Evolutionary conservation across 2,888 invertebrate species (phyloP), one percentile per base, ranked within the genome.

Genomic region (Pseudoips prasinana): DNA sequence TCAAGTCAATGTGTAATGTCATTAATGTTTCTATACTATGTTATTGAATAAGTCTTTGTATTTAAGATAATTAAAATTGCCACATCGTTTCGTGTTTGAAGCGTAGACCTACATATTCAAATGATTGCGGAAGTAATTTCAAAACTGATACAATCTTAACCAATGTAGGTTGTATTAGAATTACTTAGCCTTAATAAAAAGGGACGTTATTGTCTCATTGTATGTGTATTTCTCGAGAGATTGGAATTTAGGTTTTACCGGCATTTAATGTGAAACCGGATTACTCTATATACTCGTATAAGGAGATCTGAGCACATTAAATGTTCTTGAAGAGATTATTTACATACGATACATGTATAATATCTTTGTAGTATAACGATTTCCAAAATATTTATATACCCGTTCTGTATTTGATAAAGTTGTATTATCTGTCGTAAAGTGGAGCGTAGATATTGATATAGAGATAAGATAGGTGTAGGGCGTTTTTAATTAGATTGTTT

Each of bases 391-490:
- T 42, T 46, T 42, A 33, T 28, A 36, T 39, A 41, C 36, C 33
- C 38, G 27, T 46, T 49, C 35, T 39, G 43, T 58, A 46, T 44
- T 42, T 59, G 68, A 70, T 71, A 71, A 64, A 63, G 48, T 55
- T 57, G 10, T 20, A 34, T 47, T 78, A 82, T 81, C 81, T 71
- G 36, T 48, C 53, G 52, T 52, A 62, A 75, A 75, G 63, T 77
- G 52, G 74, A 63, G 44, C 74, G 50, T 54, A 59, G 65, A 69
- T 73, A 72, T 67, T 66, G 73, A 69, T 71, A 70, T 53, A 61
- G 37, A 65, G 77, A 79, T 76, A 76, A 76, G 70, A 64, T 71
- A 62, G 37, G 38, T 24, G 44, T 33, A 33, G 35, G 41, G 33
- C 40, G 42, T 38, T 58, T 40, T 59, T 64, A 65, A 72, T 68